phyloP scores from a whole-genome alignment of 1,140 invertebrate genomes.

The Sitophilus oryzae region DNA sequence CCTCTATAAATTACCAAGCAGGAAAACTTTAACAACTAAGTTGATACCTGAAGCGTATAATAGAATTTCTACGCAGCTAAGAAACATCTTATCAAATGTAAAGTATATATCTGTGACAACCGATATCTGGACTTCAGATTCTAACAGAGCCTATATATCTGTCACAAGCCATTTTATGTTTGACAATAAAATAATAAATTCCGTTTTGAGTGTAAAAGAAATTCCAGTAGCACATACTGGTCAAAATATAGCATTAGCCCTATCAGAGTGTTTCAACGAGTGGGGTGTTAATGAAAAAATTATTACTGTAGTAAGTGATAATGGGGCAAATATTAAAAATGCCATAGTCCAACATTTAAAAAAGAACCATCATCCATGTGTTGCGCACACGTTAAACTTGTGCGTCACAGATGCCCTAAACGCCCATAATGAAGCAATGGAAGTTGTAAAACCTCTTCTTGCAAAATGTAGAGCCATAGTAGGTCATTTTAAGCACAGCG shows the following conservation, averaged over 20 bases:
- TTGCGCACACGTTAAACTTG: conserved; percentile 14
- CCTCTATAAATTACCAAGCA: no score
- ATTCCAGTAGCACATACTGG: background rate
- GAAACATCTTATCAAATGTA: background rate
- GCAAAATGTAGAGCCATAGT: conserved; percentile 1
- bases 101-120: background rate
- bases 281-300: background rate
- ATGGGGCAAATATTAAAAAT: background rate
- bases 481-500: conserved; percentile 5
- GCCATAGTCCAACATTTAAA: background rate
- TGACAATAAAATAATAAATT: background rate
- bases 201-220: background rate
- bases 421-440: no score
- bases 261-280: background rate
- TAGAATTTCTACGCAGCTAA: background rate
- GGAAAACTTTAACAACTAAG: no score
- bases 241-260: background rate
- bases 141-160: background rate
- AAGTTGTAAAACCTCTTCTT: background rate
- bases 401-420: background rate
- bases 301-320: background rate
- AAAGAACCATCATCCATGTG: conserved; percentile 12
- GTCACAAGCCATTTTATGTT: background rate
- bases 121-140: background rate
- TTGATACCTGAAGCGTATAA: no score